Conservation (phyloP, 2,113 vertebrate genomes). For the Chaetorhynchus papuensis region DNA sequence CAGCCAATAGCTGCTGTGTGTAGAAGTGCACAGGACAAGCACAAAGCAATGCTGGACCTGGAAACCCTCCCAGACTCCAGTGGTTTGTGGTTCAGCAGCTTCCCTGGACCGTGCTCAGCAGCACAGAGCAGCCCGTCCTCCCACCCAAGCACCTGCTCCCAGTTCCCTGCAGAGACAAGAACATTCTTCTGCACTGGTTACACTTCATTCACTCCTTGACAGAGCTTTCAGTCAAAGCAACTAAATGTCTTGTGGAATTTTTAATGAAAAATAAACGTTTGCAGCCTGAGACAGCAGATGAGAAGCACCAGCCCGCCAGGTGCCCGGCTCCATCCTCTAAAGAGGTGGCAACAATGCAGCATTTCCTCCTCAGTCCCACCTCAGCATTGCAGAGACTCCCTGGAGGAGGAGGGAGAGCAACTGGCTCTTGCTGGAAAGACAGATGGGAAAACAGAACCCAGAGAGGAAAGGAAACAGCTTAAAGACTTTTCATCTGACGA, state of each 20-base stretch:
- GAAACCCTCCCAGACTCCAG: not conserved
- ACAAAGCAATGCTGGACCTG: not conserved
- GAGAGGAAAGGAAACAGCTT: conserved; percentile 8
- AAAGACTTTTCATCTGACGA: conserved; percentile 29
- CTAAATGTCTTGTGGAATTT: not conserved
- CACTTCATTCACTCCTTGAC: not conserved
- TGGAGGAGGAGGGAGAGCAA: not conserved
- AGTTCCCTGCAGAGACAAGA: not conserved
- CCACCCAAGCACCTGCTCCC: conserved; percentile 2
- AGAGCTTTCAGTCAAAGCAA: not conserved
- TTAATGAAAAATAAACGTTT: not conserved
- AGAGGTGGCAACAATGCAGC: not conserved
- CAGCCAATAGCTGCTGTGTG: not conserved
- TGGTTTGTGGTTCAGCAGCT: not conserved
- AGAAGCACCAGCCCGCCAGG: not conserved
- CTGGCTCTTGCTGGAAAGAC: not conserved
- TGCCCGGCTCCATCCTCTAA: not conserved
- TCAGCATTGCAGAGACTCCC: not conserved
- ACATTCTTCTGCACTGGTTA: not conserved
- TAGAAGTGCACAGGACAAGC: not conserved
- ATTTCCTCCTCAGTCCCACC: not conserved
- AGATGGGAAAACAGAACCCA: not conserved
- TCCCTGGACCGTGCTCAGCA: not conserved
- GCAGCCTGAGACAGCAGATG: not conserved
- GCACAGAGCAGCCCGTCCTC: not conserved